phyloP scores from a whole-genome alignment of 2,797 vertebrate genomes.

The Psittacula derbiana region DNA sequence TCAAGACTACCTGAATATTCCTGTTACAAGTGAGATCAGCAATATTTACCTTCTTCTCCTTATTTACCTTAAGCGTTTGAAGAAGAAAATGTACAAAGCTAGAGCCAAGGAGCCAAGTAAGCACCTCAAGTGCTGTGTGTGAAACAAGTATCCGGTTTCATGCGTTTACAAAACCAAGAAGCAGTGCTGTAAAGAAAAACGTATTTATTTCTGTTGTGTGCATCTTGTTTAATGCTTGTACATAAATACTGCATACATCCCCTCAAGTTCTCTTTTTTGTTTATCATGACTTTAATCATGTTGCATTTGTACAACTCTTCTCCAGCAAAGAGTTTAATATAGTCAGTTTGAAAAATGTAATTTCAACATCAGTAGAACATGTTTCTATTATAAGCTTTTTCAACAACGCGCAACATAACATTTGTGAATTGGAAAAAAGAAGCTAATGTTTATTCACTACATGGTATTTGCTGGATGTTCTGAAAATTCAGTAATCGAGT shows the following conservation, averaged over 20 bases:
- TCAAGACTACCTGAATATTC: neutral
- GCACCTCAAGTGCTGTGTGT: neutral
- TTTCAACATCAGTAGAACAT: constrained; percentile 32
- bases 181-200: neutral
- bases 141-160: neutral
- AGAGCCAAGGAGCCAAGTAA: neutral
- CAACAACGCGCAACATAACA: neutral
- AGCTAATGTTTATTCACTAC: constrained; percentile 37
- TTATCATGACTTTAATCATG: constrained; percentile 20
- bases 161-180: neutral
- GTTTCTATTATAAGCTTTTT: constrained; percentile 40
- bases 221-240: neutral
- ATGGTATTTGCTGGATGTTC: constrained; percentile 22
- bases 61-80: neutral
- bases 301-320: constrained; percentile 15
- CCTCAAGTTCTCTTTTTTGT: constrained; percentile 10
- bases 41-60: neutral
- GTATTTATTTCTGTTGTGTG: neutral
- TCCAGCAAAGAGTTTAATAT: constrained; percentile 20
- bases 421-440: neutral
- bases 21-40: neutral
- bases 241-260: neutral
- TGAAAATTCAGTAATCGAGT: neutral
- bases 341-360: neutral
- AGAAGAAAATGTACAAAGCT: neutral